Conservation (phyloP, 2,113 vertebrate genomes). For the Pelecanoides urinatrix region DNA sequence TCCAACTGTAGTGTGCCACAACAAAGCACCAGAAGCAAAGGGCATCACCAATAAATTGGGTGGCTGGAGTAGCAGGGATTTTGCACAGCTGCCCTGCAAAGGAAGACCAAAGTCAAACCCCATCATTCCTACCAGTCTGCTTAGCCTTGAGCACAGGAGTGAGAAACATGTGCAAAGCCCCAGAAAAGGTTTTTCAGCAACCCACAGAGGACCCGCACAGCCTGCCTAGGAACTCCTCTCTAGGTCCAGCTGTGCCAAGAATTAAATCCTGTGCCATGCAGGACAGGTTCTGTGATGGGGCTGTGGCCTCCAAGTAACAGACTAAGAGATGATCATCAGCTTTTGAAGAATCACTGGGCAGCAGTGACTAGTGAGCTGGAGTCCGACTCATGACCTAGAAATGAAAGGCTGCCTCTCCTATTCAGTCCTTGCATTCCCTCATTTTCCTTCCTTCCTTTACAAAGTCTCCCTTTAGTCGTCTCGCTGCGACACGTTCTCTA, state of each 20-base stretch:
- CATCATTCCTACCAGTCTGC: not conserved
- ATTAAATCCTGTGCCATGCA: not conserved
- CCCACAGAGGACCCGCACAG: accelerated
- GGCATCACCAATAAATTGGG: not conserved
- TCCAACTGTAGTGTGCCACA: not conserved
- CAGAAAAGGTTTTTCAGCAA: not conserved
- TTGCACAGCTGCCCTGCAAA: not conserved
- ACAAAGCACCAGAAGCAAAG: not conserved
- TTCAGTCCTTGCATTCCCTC: not conserved
- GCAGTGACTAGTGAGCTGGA: not conserved
- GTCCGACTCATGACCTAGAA: not conserved
- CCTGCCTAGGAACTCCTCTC: not conserved
- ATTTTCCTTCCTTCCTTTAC: constrained; percentile 31
- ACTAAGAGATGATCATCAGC: not conserved
- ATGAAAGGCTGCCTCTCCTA: not conserved
- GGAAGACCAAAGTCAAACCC: not conserved
- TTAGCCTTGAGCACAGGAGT: not conserved
- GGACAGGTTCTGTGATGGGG: not conserved
- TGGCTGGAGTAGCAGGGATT: not conserved
- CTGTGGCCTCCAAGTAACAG: not conserved
- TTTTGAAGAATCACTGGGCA: constrained; percentile 1
- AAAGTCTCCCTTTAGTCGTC: not conserved
- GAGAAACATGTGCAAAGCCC: accelerated
- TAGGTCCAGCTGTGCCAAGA: not conserved
- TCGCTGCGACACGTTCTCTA: not conserved